Base-by-base conservation (phyloP, 2,113 vertebrate genomes). In the Microcebus lehilahytsara region DNA sequence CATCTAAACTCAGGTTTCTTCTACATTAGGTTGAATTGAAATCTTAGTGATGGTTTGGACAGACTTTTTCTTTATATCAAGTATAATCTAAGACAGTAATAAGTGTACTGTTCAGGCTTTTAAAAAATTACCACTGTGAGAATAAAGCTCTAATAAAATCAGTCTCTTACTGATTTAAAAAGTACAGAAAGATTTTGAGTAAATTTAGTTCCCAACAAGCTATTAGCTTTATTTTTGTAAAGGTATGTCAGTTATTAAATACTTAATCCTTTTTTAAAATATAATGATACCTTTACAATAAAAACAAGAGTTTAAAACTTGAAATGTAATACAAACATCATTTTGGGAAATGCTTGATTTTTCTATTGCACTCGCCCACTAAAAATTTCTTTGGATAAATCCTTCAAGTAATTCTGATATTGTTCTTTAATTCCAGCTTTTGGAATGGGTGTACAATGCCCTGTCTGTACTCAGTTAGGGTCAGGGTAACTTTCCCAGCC, bases 51-150 rank as follows among this genome's bases (percentile, higher is more conserved):
- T 81, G 77, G 78, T 89, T 95, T 93, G 19, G 85, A 72, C 60
- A 96, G 85, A 91, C 23, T 58, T 96, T 93, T 93, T 74, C 67
- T 97, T 96, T 91, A 51, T 87, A 91, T 75, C 67, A 93, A 83
- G 74, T 93, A 53, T 96, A 91, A 96, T 92, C 42, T 88, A 91
- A 96, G 85, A 89, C 42, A 78, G 97, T 89, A 95, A 69, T 96
- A 96, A 95, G 96, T 98, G 97, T 95, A 98, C 98, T 98, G 84
- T 93, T 98, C 96, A 97, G 97, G 95, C 97, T 96, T 97, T 97
- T 85, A 93, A 98, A 97, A 97, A 97, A 97, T 97, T 85, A 98
- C 97, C 98, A 98, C 98, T 98, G 98, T 98, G 98, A 98, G 96
- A 98, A 98, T 97, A 96, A 93, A 97, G 79, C 95, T 75, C 56